These are phyloP conservation scores for Bos javanicus DNA, from an alignment of 2,113 vertebrate genomes.

Conservation along the genomic window DNA sequence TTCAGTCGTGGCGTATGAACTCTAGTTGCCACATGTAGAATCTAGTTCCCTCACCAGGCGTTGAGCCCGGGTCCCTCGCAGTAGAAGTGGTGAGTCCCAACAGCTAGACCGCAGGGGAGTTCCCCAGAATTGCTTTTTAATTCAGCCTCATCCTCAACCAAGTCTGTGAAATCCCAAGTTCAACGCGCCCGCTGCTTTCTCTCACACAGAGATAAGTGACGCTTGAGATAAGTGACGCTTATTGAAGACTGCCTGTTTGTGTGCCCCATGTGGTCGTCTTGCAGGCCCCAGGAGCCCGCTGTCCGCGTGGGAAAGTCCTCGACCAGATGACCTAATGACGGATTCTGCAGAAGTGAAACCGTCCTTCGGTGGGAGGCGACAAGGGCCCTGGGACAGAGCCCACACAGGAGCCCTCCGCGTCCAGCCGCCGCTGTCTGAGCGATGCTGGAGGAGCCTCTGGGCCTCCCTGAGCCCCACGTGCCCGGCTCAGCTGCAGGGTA, in stretches of 20 bases:
- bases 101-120: not conserved
- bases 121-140: not conserved
- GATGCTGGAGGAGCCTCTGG: not conserved
- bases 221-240: not conserved
- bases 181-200: fast-evolving
- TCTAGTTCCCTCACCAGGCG: not conserved
- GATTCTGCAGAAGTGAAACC: not conserved
- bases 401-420: not conserved
- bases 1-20: not conserved
- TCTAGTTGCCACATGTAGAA: not conserved
- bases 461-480: not conserved
- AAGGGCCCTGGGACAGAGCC: not conserved
- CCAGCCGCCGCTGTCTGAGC: fast-evolving
- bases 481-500: fast-evolving
- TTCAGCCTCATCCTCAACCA: not conserved
- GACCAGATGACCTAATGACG: fast-evolving
- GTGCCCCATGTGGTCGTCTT: not conserved
- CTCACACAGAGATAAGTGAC: not conserved
- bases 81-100: not conserved
- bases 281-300: not conserved
- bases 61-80: not conserved
- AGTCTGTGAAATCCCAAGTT: not conserved
- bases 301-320: fast-evolving
- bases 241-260: not conserved
- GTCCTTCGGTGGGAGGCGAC: not conserved